Conservation (phyloP, 2,888 invertebrate species). For the Hoplodrina blanda region DNA sequence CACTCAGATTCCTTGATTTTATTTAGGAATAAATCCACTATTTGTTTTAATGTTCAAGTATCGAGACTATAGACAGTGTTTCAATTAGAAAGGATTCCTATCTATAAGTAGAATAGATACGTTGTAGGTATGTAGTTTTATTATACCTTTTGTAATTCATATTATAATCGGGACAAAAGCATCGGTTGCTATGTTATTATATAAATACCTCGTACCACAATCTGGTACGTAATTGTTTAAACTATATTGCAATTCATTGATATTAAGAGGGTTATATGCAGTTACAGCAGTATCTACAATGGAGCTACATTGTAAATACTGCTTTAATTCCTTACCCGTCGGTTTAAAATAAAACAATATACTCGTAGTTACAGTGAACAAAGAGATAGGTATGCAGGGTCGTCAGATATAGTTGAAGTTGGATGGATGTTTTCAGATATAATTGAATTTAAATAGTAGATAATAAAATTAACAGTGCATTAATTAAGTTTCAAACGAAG, state of each 20-base stretch:
- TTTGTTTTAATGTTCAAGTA: not conserved
- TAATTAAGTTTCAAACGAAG: too few species aligned
- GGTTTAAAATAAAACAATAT: not conserved
- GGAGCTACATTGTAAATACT: too few species aligned
- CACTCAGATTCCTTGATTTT: not conserved
- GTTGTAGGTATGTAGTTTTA: too few species aligned
- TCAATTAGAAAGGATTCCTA: not conserved
- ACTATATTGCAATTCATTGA: conserved; percentile 16
- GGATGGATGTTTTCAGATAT: too few species aligned
- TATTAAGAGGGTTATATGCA: not conserved
- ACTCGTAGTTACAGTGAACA: too few species aligned
- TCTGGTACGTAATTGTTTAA: not conserved
- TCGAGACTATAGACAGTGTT: not conserved
- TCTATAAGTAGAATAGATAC: not conserved
- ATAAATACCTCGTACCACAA: conserved; percentile 1
- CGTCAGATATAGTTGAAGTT: too few species aligned
- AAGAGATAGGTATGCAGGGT: too few species aligned
- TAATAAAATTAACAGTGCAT: too few species aligned
- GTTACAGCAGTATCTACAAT: not conserved
- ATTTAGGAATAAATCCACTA: not conserved
- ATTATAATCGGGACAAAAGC: conserved; percentile 23
- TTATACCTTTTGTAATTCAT: not conserved
- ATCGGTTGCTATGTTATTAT: conserved; percentile 18
- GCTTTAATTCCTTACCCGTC: too few species aligned
- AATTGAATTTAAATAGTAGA: too few species aligned